Conservation (phyloP, 2,888 invertebrate genomes). For the Oscheius myriophilus region DNA sequence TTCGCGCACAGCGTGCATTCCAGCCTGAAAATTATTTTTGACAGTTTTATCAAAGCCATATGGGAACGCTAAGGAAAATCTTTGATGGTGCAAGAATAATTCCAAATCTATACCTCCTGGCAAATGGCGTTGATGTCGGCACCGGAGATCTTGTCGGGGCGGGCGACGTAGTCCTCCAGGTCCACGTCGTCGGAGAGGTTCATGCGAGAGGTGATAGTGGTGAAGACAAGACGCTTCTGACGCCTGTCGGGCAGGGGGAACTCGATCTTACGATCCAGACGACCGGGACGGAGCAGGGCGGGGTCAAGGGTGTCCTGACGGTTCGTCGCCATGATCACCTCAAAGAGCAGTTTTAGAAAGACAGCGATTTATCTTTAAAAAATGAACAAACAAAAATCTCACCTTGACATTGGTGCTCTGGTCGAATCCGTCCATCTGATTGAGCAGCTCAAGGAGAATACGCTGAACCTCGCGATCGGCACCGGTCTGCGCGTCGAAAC, state of each 20-base stretch:
- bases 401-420: constrained; percentile 99
- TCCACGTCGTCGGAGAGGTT: constrained; percentile 96
- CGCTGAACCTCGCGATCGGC: constrained; percentile 78
- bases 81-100: background rate
- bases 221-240: constrained; percentile 93
- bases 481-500: constrained; percentile 73
- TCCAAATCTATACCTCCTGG: constrained; percentile 80
- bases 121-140: constrained; percentile 99
- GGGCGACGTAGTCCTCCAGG: constrained; percentile 96
- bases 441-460: constrained; percentile 92
- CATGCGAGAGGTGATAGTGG: constrained; percentile 96
- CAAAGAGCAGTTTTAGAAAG: constrained; percentile 32
- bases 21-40: constrained; percentile 78
- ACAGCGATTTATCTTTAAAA: too few species aligned
- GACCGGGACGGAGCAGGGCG: constrained; percentile 91
- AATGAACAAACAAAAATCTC: background rate
- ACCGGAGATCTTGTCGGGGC: constrained; percentile 97
- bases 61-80: constrained; percentile 28
- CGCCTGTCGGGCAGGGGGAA: constrained; percentile 93
- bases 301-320: constrained; percentile 98
- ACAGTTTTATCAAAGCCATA: constrained; percentile 32
- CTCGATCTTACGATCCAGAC: constrained; percentile 97
- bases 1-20: constrained; percentile 99
- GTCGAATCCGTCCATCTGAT: constrained; percentile 99
- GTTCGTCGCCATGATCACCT: constrained; percentile 93